Percentiles rank a stretch among this genome's conserved stretches.
Evolutionary conservation across 2,797 vertebrate species (phyloP).

Genomic region (Nyctalus aviator): DNA sequence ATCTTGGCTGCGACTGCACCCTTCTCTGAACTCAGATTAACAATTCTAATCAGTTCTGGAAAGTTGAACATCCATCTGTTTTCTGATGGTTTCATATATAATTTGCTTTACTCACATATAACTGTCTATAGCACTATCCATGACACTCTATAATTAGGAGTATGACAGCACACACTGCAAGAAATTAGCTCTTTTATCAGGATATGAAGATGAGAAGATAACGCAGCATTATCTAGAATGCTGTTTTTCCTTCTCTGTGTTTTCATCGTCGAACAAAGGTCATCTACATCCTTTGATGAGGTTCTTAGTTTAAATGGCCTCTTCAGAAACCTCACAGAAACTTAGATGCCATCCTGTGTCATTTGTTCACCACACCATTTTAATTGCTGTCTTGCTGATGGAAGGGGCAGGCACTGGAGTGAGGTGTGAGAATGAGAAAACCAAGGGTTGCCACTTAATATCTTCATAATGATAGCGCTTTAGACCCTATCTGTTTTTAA

Average conservation of each 20-base stretch:
- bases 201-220: neutral
- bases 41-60: conserved; percentile 61
- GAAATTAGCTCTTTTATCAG: neutral
- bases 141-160: neutral
- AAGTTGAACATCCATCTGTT: conserved; percentile 59
- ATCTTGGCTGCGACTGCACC: neutral
- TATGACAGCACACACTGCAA: neutral
- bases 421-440: conserved; percentile 19
- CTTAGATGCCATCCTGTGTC: neutral
- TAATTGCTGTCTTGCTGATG: conserved; percentile 31
- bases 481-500: neutral
- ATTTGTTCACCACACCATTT: neutral
- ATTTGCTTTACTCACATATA: conserved; percentile 57
- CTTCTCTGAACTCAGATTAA: conserved; percentile 54
- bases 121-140: neutral
- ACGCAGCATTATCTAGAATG: neutral
- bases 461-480: neutral
- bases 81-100: conserved; percentile 57
- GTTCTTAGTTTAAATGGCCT: neutral
- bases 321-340: neutral
- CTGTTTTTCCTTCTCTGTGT: neutral
- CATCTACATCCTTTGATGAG: neutral
- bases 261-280: neutral
- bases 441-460: neutral
- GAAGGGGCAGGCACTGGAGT: neutral